Base-by-base conservation (phyloP, 2,797 vertebrate genomes). In the Hydrophis major region DNA sequence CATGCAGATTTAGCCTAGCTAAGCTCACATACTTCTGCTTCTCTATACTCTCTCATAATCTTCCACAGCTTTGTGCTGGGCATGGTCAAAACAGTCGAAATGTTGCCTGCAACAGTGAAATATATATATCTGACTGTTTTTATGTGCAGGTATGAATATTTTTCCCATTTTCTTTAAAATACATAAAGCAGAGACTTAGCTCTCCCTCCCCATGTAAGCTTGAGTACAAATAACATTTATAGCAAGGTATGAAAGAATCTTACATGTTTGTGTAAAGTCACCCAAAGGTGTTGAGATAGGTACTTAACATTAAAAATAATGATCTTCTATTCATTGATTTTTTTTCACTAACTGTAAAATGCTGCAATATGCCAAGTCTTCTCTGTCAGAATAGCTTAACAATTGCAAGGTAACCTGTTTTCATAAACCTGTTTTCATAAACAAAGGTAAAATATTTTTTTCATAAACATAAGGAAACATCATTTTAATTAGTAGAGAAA, bases 211-310 rank as follows among this genome's bases (percentile, higher is more conserved):
- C 20, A 37, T 8, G 2, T 37, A 66, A 1, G 10, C 94, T 94
- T 83, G 95, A 95, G 93, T 88, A 20, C 60, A 94, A 94, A 95
- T 13, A 2, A 88, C 61, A 91, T 91, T 56, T 2, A 88, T 86
- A 74, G 55, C 47, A 78, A 90, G 53, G 2, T 66, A 56, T 63
- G 89, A 83, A 92, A 0, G 0, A 28, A 13, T 28, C 25, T 1
- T 2, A 93, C 91, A 4, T 61, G 0, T 27, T 92, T 92, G 14
- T 60, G 0, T 91, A 89, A 92, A 0, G 0, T 86, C 66, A 89
- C 27, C 57, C 28, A 59, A 93, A 93, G 83, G 87, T 59, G 53
- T 89, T 96, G 32, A 12, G 0, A 60, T 6, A 42, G 18, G 66
- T 50, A 66, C 1, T 89, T 95, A 16, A 5, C 32, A 28, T 37